Evolutionary conservation across 2,113 vertebrate species (phyloP), one percentile per base, ranked within the genome.

Genomic region (Platanista minor): DNA sequence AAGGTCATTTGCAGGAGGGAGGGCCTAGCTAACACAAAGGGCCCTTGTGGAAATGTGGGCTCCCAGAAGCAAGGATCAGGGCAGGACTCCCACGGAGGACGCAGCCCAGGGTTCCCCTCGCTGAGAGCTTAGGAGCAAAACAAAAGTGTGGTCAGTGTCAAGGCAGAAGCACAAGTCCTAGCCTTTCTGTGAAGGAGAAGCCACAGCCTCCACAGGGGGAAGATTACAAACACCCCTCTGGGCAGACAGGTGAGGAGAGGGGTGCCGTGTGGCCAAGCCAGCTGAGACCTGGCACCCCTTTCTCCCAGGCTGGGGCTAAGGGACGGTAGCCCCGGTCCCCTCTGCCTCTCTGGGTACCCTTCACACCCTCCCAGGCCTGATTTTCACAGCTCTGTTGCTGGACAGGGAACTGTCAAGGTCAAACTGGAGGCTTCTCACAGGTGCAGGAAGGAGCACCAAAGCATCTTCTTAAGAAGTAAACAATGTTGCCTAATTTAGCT

Each of bases 401-500:
- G 25, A 83, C 10, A n/a, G 36, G 18, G 61, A 89, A 39, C 41
- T 1, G n/a, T 52, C 64, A 94, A 80, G 88, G 91, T 49, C 31
- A 2, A 46, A 33, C 62, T 6, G 12, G 87, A 94, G 46, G 81
- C 31, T 67, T n/a, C n/a, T 66, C 90, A 49, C 75, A 92, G 93
- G 90, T 86, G 93, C 94, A 95, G 94, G 92, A 91, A 96, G 92
- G 88, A 84, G 83, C 81, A 77, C 71, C 72, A 72, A 87, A 94
- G 93, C 49, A 86, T 85, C 96, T 92, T 95, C 39, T 95, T 69
- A 57, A 59, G 72, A 82, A 96, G 91, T 95, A 97, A 97, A 95
- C 90, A 96, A 61, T 66, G 57, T n/a, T 57, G 67, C 94, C 96
- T 75, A 57, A 95, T 87, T 92, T 96, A 96, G 91, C 90, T 93